Evolutionary conservation across 2,888 invertebrate species (phyloP).

Genomic region (Acholoe squamosa): DNA sequence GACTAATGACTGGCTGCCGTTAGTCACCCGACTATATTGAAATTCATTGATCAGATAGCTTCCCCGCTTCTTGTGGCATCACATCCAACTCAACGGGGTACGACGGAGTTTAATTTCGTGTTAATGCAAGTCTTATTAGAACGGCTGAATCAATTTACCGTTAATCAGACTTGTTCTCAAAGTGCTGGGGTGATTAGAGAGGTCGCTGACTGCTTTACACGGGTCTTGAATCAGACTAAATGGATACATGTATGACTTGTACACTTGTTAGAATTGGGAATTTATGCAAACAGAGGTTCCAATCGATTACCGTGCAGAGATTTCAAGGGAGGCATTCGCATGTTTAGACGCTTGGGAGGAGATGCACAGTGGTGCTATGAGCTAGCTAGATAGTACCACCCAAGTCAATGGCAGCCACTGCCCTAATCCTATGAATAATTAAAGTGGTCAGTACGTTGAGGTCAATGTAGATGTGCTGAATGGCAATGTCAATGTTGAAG

Average conservation of each 20-base stretch:
- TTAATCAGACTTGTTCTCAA: conserved; percentile 12
- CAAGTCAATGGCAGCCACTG: too few species aligned
- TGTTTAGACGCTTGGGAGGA: not conserved
- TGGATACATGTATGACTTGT: too few species aligned
- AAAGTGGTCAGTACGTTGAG: too few species aligned
- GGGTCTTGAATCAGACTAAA: too few species aligned
- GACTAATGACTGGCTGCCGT: conserved; percentile 14
- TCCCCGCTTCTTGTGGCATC: not conserved
- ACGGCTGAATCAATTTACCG: conserved; percentile 5
- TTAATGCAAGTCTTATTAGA: conserved; percentile 45
- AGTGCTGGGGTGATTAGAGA: not conserved
- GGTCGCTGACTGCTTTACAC: too few species aligned
- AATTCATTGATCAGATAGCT: conserved; percentile 43
- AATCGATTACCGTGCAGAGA: not conserved
- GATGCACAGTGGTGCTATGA: too few species aligned
- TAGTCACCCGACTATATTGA: conserved; percentile 39
- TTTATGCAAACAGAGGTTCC: not conserved
- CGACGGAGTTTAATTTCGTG: conserved; percentile 6
- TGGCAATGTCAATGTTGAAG: too few species aligned
- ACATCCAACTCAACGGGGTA: not conserved
- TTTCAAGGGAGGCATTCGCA: not conserved
- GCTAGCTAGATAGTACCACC: too few species aligned
- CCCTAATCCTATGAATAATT: too few species aligned
- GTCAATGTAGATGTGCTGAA: too few species aligned
- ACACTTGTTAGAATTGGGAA: not conserved